phyloP scores from a whole-genome alignment of 1,140 invertebrate species.

The Drosophila orosa region DNA sequence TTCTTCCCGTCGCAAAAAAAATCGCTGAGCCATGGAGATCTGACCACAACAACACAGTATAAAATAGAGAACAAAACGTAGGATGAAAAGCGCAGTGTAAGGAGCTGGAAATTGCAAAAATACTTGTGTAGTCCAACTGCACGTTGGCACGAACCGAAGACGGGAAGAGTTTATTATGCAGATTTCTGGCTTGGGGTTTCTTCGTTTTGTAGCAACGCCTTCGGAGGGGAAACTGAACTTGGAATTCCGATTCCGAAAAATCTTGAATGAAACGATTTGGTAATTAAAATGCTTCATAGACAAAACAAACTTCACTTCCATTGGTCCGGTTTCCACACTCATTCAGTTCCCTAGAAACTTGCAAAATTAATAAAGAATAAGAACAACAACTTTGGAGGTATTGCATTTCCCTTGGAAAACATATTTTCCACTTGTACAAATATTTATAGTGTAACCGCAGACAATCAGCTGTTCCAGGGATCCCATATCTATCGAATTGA shows the following conservation, averaged over 20 bases:
- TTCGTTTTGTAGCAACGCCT: slow-evolving; percentile 21
- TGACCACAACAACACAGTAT: slow-evolving; percentile 16
- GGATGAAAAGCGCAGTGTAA: slow-evolving; percentile 6
- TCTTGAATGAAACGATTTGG: slow-evolving; percentile 38
- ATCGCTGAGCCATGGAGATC: slow-evolving; percentile 37
- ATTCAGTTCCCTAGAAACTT: slow-evolving; percentile 24
- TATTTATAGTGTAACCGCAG: slow-evolving; percentile 46
- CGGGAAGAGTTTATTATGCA: slow-evolving; percentile 28
- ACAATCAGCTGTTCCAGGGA: slow-evolving; percentile 45
- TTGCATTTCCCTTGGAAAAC: slow-evolving; percentile 40
- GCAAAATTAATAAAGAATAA: slow-evolving; percentile 23
- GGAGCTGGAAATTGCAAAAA: slow-evolving; percentile 22
- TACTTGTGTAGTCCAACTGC: slow-evolving; percentile 18
- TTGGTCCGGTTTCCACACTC: slow-evolving; percentile 30
- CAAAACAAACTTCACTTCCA: slow-evolving; percentile 35
- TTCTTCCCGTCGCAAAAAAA: slow-evolving; percentile 25
- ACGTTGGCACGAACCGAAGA: slow-evolving; percentile 24
- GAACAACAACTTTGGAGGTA: slow-evolving; percentile 16
- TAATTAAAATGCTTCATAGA: slow-evolving; percentile 39
- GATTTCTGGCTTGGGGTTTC: slow-evolving; percentile 38
- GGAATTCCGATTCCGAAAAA: slow-evolving; percentile 27
- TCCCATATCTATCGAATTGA: slow-evolving; percentile 32
- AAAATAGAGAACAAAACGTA: slow-evolving; percentile 27
- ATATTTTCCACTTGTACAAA: slow-evolving; percentile 48
- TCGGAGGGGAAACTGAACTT: slow-evolving; percentile 16